phyloP scores from a whole-genome alignment of 2,113 vertebrate species.

The Platanista minor region DNA sequence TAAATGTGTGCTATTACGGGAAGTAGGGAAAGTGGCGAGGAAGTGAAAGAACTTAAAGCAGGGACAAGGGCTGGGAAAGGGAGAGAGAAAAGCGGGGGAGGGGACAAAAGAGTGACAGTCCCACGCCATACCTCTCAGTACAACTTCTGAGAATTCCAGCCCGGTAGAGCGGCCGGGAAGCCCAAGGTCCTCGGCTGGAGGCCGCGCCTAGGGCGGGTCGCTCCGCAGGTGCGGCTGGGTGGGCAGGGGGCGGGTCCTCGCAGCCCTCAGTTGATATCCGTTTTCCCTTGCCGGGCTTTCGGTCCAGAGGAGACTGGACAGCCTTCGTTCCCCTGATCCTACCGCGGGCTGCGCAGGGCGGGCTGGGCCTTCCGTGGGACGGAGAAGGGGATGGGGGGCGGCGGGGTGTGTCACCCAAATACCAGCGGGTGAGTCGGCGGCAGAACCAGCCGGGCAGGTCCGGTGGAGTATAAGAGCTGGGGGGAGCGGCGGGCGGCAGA shows the following conservation, averaged over 20 bases:
- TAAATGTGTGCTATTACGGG: not conserved
- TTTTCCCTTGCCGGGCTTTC: constrained; percentile 32
- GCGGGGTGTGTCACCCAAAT: constrained; percentile 52
- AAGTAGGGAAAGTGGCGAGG: not conserved
- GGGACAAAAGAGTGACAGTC: no score
- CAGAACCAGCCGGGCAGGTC: constrained; percentile 69
- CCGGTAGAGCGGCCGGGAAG: rapidly evolving
- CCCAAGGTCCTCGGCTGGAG: rapidly evolving
- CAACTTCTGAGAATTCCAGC: not conserved
- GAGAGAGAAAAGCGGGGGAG: no score
- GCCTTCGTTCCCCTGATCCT: not conserved
- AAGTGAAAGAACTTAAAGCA: not conserved
- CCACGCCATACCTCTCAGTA: not conserved
- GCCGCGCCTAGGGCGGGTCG: not conserved
- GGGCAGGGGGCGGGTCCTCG: not conserved
- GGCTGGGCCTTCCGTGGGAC: not conserved
- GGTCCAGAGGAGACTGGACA: constrained; percentile 47
- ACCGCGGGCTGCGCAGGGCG: not conserved
- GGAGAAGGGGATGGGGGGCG: no score
- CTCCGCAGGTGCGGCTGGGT: not conserved
- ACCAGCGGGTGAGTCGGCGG: constrained; percentile 36
- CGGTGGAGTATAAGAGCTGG: constrained; percentile 46
- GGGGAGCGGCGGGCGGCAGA: constrained; percentile 51
- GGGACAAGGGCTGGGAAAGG: not conserved
- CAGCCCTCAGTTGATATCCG: constrained; percentile 53